Evolutionary conservation across 2,888 invertebrate species (phyloP).

Genomic region (Cheilosia impressa): DNA sequence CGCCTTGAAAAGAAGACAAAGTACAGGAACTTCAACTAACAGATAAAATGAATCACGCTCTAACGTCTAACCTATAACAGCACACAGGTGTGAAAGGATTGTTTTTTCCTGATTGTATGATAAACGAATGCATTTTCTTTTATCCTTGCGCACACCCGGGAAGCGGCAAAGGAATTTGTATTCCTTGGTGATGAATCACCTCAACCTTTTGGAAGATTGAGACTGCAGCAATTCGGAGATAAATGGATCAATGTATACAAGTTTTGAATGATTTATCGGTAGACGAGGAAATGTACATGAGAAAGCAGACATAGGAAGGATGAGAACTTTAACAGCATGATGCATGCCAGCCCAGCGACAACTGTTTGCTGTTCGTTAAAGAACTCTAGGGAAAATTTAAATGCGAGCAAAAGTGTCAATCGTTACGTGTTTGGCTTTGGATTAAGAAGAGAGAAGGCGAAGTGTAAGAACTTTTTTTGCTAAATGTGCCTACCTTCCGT

Average conservation of each 20-base stretch:
- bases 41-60: constrained; percentile 39
- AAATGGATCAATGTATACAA: constrained; percentile 65
- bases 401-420: constrained; percentile 30
- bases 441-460: background rate
- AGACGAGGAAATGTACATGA: constrained; percentile 3
- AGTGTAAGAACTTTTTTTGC: background rate
- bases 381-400: background rate
- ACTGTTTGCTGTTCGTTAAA: background rate
- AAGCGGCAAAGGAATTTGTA: constrained; percentile 37
- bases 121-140: constrained; percentile 60
- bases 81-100: constrained; percentile 60
- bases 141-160: constrained; percentile 10
- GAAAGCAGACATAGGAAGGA: background rate
- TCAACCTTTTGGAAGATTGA: constrained; percentile 58
- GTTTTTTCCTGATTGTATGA: constrained; percentile 29
- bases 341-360: constrained; percentile 2
- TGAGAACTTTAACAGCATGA: constrained; percentile 10
- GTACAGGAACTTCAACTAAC: constrained; percentile 3
- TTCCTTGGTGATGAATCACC: constrained; percentile 60
- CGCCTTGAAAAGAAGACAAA: constrained; percentile 19
- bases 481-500: no score
- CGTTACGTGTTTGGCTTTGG: background rate
- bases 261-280: constrained; percentile 61
- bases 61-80: constrained; percentile 8
- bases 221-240: constrained; percentile 52